Evolutionary conservation across 2,797 vertebrate genomes (phyloP).

Genomic region (Xiphorhynchus erythropygius): DNA sequence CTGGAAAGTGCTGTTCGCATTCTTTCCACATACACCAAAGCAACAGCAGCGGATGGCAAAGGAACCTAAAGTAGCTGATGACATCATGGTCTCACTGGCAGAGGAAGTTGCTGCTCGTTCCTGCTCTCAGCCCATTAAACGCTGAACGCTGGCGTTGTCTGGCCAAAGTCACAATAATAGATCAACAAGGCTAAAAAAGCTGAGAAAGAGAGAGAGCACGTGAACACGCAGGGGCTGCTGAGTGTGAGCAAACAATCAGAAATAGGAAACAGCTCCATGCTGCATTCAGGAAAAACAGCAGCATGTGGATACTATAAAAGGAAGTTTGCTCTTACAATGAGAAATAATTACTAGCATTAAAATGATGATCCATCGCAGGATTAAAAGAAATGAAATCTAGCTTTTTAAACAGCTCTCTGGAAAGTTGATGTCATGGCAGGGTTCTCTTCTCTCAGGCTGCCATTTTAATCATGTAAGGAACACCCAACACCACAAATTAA

Average conservation of each 20-base stretch:
- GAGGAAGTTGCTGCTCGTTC: slow-evolving; percentile 66
- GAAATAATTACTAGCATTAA: slow-evolving; percentile 46
- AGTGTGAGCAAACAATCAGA: slow-evolving; percentile 53
- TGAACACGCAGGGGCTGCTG: slow-evolving; percentile 7
- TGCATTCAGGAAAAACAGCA: slow-evolving; percentile 43
- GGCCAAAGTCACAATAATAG: slow-evolving; percentile 52
- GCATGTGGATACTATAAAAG: slow-evolving; percentile 73
- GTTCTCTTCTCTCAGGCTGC: not conserved
- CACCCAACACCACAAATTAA: not conserved
- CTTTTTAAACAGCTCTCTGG: slow-evolving; percentile 20
- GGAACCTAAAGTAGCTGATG: slow-evolving; percentile 46
- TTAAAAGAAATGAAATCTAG: slow-evolving; percentile 28
- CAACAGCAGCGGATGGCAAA: slow-evolving; percentile 34
- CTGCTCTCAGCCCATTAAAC: slow-evolving; percentile 38
- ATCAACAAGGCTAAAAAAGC: slow-evolving; percentile 54
- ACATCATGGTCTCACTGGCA: slow-evolving; percentile 66
- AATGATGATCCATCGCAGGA: slow-evolving; percentile 53
- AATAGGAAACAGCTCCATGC: slow-evolving; percentile 55
- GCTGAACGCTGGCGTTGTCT: slow-evolving; percentile 20
- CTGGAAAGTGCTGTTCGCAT: slow-evolving; percentile 43
- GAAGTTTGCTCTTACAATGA: slow-evolving; percentile 70
- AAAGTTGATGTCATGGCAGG: slow-evolving; percentile 20
- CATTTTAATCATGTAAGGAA: not conserved
- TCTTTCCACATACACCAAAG: slow-evolving; percentile 25
- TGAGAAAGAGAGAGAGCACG: not conserved